Evolutionary conservation across 2,888 invertebrate genomes (phyloP).

Genomic region (Tigriopus californicus): DNA sequence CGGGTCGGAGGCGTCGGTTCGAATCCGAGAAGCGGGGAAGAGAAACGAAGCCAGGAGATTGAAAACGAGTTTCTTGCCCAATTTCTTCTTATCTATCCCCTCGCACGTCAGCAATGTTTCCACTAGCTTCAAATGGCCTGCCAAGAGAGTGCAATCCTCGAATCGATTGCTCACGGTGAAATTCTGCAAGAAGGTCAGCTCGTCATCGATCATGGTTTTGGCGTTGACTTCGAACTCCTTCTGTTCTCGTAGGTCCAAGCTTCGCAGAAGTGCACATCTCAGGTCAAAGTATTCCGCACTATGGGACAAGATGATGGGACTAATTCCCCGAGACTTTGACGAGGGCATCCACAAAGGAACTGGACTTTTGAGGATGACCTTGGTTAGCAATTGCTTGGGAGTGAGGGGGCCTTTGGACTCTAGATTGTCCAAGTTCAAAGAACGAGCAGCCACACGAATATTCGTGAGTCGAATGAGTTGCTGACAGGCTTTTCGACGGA

Average conservation of each 20-base stretch:
- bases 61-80: slow-evolving; percentile 24
- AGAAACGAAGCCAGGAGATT: slow-evolving; percentile 29
- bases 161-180: slow-evolving; percentile 26
- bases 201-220: slow-evolving; percentile 30
- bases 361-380: slow-evolving; percentile 29
- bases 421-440: background rate
- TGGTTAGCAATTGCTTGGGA: slow-evolving; percentile 25
- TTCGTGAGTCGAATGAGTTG: slow-evolving; percentile 28
- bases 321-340: slow-evolving; percentile 28
- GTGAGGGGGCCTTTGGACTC: background rate
- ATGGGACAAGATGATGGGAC: slow-evolving; percentile 28
- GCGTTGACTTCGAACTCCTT: slow-evolving; percentile 25
- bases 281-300: slow-evolving; percentile 33
- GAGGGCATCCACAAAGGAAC: slow-evolving; percentile 33
- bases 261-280: slow-evolving; percentile 25
- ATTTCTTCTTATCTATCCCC: slow-evolving; percentile 26
- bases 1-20: slow-evolving; percentile 23
- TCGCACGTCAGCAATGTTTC: slow-evolving; percentile 29
- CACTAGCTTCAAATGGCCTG: slow-evolving; percentile 30
- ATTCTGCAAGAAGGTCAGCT: slow-evolving; percentile 30
- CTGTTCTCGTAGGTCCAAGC: slow-evolving; percentile 23
- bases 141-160: slow-evolving; percentile 30
- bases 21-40: slow-evolving; percentile 31
- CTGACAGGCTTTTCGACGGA: slow-evolving; percentile 27
- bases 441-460: slow-evolving; percentile 17